Base-by-base conservation (phyloP, 2,888 invertebrate genomes). In the Onchidella celtica region DNA sequence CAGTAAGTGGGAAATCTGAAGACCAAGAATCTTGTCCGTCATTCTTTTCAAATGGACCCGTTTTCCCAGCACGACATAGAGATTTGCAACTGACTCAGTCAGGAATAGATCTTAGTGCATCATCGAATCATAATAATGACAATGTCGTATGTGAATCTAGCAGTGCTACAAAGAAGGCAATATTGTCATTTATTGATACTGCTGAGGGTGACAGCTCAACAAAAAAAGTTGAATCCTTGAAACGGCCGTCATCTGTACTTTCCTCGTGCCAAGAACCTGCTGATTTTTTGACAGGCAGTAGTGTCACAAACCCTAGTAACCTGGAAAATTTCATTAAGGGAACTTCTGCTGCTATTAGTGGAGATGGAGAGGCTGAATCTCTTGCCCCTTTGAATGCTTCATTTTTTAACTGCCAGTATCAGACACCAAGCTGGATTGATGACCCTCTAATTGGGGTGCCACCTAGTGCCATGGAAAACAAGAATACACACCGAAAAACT, bases 401-500 rank as follows among this genome's bases (percentile, higher is more conserved):
- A 9, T 74, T 80, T 29, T 80, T 80, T 24, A 81, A 47, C 55
- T 81, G 81, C 47, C 81, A 81, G 36, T 81, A 74, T 34, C 81
- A 81, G 27, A 81, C 81, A 0, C 75, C 81, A 29, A 81, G 76
- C 27, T 81, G 81, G 81, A 81, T 81, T 40, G 81, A 81, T 76
- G 81, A 81, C 36, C 81, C 81, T 29, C 59, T 81, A 6, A 72
- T 82, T 27, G 81, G 81, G 61, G 81, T 82, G 0, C 81, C 81
- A 29, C 55, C 72, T 9, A 72, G 72, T 76, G 83, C 83, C 47
- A 84, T 81, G 78, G 90, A 90, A 83, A 90, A 90, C 81, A 88
- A 89, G 84, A 89, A 90, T 74, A 90, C 90, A 0, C 88, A 89
- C 73, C 85, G 90, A 63, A 90, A 90, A 77, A 90, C 90, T 0